phyloP scores from a whole-genome alignment of 2,797 vertebrate species.

The Arctocebus calabarensis region DNA sequence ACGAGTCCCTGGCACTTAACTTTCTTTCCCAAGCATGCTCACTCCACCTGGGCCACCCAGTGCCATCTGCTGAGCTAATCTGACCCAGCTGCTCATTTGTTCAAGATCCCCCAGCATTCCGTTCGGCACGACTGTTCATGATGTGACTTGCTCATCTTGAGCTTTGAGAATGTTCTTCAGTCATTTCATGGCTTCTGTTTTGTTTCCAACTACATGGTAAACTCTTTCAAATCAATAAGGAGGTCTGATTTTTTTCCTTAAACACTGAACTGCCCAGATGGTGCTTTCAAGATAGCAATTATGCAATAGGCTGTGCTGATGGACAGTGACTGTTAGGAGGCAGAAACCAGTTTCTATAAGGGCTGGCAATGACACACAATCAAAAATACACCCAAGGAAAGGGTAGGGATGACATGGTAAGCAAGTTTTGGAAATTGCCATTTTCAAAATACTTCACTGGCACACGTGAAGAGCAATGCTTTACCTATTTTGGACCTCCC shows the following conservation, averaged over 20 bases:
- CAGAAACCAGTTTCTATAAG: slow-evolving; percentile 10
- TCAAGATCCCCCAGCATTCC: not conserved
- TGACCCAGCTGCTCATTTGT: not conserved
- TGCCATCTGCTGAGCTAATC: not conserved
- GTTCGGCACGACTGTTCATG: not conserved
- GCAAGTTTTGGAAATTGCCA: not conserved
- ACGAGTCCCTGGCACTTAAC: not conserved
- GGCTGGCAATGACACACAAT: not conserved
- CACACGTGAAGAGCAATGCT: not conserved
- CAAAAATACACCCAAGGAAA: not conserved
- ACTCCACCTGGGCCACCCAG: not conserved
- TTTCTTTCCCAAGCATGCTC: not conserved
- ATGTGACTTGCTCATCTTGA: not conserved
- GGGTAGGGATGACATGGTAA: not conserved
- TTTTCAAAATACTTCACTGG: slow-evolving; percentile 50
- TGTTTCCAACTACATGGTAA: slow-evolving; percentile 25
- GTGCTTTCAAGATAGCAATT: slow-evolving; percentile 21
- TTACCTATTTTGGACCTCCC: not conserved
- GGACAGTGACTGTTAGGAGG: not conserved
- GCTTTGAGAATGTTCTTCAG: not conserved
- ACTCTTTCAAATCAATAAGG: slow-evolving; percentile 32
- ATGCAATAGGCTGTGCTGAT: not conserved
- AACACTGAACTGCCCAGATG: not conserved
- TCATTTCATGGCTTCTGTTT: not conserved
- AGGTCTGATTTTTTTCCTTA: not conserved